Percentiles rank a stretch among this genome's conserved stretches.
These are phyloP conservation scores for Urocitellus parryii DNA, from an alignment of 2,113 vertebrate species.

Conservation along the genomic window DNA sequence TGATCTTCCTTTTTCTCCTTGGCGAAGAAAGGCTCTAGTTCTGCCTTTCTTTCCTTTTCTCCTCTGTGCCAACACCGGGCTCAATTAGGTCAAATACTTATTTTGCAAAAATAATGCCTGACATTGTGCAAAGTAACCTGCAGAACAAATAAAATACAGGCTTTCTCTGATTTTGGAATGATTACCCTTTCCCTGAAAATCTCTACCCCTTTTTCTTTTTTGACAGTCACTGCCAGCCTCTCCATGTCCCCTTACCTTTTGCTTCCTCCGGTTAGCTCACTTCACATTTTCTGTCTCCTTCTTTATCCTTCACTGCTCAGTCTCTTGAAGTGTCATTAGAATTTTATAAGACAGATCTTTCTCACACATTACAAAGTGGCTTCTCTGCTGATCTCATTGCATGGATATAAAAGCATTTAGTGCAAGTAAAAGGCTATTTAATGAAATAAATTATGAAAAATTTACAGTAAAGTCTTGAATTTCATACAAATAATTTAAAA, in stretches of 20 bases:
- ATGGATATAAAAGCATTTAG: not conserved
- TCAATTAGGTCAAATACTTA: too few relatives aligned
- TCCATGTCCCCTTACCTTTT: not conserved
- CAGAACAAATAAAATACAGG: not conserved
- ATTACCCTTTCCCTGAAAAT: not conserved
- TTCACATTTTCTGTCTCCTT: not conserved
- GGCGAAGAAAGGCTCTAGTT: not conserved
- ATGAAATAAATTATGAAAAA: conserved; percentile 42
- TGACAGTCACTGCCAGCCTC: not conserved
- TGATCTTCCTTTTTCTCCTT: not conserved
- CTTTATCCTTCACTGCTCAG: not conserved
- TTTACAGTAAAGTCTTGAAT: not conserved
- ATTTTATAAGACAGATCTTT: not conserved
- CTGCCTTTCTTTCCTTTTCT: not conserved
- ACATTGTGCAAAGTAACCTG: not conserved
- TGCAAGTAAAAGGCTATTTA: conserved; percentile 48
- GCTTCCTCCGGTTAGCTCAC: too few relatives aligned
- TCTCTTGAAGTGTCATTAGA: conserved; percentile 5
- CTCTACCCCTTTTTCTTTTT: not conserved
- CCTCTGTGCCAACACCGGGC: not conserved
- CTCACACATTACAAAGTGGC: not conserved
- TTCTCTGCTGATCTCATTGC: not conserved
- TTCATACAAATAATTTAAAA: conserved; percentile 48
- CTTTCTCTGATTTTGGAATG: not conserved
- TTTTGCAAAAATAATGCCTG: not conserved